Conservation (phyloP, 2,113 vertebrate species). For the Dipodomys stephensi region DNA sequence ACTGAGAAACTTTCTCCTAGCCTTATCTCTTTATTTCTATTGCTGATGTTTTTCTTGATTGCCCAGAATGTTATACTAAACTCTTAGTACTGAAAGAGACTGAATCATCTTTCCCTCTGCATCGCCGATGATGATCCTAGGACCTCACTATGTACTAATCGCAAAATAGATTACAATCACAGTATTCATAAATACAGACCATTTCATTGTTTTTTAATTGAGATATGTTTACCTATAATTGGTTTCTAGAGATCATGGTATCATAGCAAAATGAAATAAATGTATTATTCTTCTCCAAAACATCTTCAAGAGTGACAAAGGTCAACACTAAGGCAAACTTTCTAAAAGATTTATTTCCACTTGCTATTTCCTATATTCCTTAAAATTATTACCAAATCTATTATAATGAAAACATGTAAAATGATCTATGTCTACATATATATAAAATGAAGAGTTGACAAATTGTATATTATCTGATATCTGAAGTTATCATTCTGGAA, state of each 20-base stretch:
- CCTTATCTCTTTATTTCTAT: background rate
- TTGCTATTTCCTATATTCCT: background rate
- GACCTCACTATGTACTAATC: background rate
- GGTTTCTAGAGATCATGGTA: background rate
- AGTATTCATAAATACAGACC: background rate
- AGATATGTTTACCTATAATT: background rate
- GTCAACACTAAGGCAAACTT: background rate
- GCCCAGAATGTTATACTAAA: background rate
- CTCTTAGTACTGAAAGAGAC: background rate
- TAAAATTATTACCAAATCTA: background rate
- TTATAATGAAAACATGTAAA: background rate
- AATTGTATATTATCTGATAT: background rate
- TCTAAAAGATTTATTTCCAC: background rate
- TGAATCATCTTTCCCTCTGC: background rate
- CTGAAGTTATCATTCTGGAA: background rate
- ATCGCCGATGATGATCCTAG: background rate
- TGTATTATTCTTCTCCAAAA: background rate
- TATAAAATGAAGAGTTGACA: constrained; percentile 3
- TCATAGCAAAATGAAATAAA: background rate
- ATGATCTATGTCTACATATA: background rate
- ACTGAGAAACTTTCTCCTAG: background rate
- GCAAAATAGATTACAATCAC: background rate
- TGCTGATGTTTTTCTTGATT: background rate
- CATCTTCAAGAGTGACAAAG: constrained; percentile 27
- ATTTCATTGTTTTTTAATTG: background rate